Conservation (phyloP, 1,140 invertebrate species). For the Lucilia cuprina region DNA sequence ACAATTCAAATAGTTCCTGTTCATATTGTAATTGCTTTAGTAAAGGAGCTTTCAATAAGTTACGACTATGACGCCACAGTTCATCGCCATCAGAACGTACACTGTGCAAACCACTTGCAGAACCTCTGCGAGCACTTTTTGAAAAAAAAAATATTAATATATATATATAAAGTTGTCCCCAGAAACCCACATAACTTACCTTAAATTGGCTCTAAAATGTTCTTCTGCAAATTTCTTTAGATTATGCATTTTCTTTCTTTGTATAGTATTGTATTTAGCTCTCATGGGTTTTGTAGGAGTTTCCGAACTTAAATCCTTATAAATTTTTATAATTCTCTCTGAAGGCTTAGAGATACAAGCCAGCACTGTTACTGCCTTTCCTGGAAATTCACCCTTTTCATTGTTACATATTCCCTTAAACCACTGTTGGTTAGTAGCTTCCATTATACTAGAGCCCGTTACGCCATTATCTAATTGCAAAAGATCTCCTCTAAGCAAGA, state of each 20-base stretch:
- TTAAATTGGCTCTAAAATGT: slow-evolving; percentile 73
- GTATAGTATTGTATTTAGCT: slow-evolving; percentile 65
- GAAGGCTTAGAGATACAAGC: slow-evolving; percentile 84
- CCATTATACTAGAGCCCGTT: slow-evolving; percentile 74
- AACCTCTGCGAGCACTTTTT: not conserved
- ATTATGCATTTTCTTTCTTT: slow-evolving; percentile 77
- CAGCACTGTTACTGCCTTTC: slow-evolving; percentile 86
- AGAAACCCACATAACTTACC: slow-evolving; percentile 46
- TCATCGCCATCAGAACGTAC: slow-evolving; percentile 64
- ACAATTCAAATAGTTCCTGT: slow-evolving; percentile 77
- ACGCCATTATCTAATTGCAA: slow-evolving; percentile 79
- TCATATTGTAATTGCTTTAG: slow-evolving; percentile 81
- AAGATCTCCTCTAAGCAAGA: slow-evolving; percentile 82
- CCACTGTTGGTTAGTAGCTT: slow-evolving; percentile 68
- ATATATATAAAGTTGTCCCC: too few relatives aligned
- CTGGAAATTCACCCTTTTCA: slow-evolving; percentile 82
- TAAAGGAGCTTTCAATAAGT: slow-evolving; percentile 86
- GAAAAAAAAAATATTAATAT: not conserved
- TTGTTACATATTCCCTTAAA: slow-evolving; percentile 75
- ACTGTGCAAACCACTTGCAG: not conserved
- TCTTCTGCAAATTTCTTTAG: slow-evolving; percentile 83
- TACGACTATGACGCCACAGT: slow-evolving; percentile 83
- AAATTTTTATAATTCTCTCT: slow-evolving; percentile 65
- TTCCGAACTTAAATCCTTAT: slow-evolving; percentile 66
- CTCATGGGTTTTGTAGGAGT: not conserved